These are phyloP conservation scores for Triops cancriformis DNA, from an alignment of 1,140 invertebrate species.

Conservation along the genomic window DNA sequence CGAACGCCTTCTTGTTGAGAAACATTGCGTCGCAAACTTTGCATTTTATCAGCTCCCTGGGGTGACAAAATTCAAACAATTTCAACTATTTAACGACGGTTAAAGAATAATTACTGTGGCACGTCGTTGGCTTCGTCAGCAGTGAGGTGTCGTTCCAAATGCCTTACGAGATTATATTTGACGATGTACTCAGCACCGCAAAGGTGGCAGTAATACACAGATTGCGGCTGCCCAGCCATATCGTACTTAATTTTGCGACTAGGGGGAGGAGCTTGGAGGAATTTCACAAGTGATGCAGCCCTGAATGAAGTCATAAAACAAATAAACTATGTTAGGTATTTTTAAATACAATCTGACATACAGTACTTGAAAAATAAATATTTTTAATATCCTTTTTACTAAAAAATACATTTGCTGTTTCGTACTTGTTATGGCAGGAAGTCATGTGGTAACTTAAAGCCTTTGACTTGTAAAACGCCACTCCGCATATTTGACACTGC, in stretches of 20 bases:
- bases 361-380: too few relatives aligned
- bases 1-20: conserved; percentile 55
- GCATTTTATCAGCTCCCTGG: conserved; percentile 41
- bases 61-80: not conserved
- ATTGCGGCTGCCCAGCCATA: conserved; percentile 48
- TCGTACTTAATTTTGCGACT: conserved; percentile 51
- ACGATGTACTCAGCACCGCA: conserved; percentile 58
- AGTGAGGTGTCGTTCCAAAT: conserved; percentile 50
- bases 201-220: conserved; percentile 56
- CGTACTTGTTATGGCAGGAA: conserved; percentile 50
- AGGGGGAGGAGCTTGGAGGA: conserved; percentile 47
- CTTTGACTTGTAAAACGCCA: conserved; percentile 48
- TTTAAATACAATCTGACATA: too few relatives aligned
- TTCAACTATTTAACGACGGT: not conserved
- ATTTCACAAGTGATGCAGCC: conserved; percentile 45
- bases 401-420: too few relatives aligned
- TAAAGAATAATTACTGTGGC: conserved; percentile 38
- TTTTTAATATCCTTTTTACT: not conserved
- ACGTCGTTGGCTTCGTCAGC: conserved; percentile 46
- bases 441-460: conserved; percentile 55
- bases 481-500: conserved; percentile 50
- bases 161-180: conserved; percentile 56
- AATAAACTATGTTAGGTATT: too few relatives aligned
- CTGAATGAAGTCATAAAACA: too few relatives aligned
- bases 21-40: conserved; percentile 56